phyloP scores from a whole-genome alignment of 2,888 invertebrate genomes.

The Dendrolimus pini region DNA sequence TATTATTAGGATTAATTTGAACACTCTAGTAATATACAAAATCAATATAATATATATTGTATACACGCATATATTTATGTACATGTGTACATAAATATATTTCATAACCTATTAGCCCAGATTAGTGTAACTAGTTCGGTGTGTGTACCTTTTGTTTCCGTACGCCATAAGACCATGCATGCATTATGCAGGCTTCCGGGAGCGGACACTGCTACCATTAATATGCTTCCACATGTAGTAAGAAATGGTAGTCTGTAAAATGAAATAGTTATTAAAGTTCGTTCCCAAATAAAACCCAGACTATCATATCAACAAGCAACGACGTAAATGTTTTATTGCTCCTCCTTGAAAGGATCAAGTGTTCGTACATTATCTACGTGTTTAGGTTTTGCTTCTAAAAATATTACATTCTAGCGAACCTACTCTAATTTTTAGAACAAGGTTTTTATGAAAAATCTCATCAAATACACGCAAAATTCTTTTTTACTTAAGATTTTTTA shows the following conservation, averaged over 20 bases:
- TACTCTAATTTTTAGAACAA: background rate
- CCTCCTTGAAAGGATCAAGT: background rate
- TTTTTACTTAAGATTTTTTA: background rate
- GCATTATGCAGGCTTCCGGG: slow-evolving; percentile 31
- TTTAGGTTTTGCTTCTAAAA: background rate
- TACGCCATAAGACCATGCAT: slow-evolving; percentile 13
- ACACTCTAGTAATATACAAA: too few relatives aligned
- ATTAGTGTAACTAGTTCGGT: too few relatives aligned
- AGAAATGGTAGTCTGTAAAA: slow-evolving; percentile 15
- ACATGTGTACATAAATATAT: too few relatives aligned
- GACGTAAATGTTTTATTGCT: background rate
- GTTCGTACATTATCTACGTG: background rate
- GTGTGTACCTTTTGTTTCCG: background rate
- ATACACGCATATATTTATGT: too few relatives aligned
- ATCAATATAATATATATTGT: too few relatives aligned
- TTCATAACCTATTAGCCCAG: too few relatives aligned
- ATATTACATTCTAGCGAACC: background rate
- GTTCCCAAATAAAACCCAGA: background rate
- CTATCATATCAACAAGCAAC: background rate
- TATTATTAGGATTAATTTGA: too few relatives aligned
- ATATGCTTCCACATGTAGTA: slow-evolving; percentile 16
- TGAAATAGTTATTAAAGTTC: slow-evolving; percentile 17
- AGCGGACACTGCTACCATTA: slow-evolving; percentile 26
- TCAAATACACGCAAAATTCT: background rate
- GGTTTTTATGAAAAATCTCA: background rate